Evolutionary conservation across 2,797 vertebrate species (phyloP), one percentile per base, ranked within the genome.

Genomic region (Paratrypauchen microcephalus): DNA sequence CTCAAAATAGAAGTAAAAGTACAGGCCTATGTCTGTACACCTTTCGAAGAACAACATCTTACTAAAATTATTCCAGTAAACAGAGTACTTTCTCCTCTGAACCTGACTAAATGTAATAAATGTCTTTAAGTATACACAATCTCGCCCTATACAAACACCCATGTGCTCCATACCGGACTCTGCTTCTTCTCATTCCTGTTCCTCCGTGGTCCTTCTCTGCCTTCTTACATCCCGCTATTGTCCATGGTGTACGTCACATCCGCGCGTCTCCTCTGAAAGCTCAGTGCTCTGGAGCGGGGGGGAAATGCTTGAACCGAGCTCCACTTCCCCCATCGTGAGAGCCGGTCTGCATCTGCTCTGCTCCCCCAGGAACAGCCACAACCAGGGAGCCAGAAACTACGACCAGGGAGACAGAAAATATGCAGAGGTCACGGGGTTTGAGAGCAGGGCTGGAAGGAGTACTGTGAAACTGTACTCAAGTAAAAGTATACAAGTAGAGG

Each of bases 181-280:
- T 59, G 13, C 68, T 72, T 70, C 81, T 67, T 41, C 15, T 41
- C 76, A 64, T 58, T 78, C 61, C 63, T 70, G 90, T 91, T 92
- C 90, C 89, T 93, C 89, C 94, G 92, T 94, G 94, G 92, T 93
- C 93, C 89, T 93, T 92, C 93, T 87, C 93, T 93, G 91, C 92
- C 94, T 92, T 93, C 95, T 92, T 88, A 95, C 96, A 98, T 98
- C 97, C 97, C 98, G 94, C 96, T 91, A 98, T 99, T 99, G 97
- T 99, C 96, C 94, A 77, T 91, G 89, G 92, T 90, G 92, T 97
- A 95, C 96, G 96, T 97, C 97, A 97, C 12, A 18, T 23, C 21
- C 52, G 0, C 2, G 52, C 7, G 19, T 55, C 52, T 2, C 21
- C 21, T 45, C 12, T 45, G 41, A 4, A 45, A 45, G 41, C 41